Percentiles rank a stretch among this genome's conserved stretches.
These are phyloP conservation scores for Machimus atricapillus DNA, from an alignment of 2,888 invertebrate species.

Conservation along the genomic window DNA sequence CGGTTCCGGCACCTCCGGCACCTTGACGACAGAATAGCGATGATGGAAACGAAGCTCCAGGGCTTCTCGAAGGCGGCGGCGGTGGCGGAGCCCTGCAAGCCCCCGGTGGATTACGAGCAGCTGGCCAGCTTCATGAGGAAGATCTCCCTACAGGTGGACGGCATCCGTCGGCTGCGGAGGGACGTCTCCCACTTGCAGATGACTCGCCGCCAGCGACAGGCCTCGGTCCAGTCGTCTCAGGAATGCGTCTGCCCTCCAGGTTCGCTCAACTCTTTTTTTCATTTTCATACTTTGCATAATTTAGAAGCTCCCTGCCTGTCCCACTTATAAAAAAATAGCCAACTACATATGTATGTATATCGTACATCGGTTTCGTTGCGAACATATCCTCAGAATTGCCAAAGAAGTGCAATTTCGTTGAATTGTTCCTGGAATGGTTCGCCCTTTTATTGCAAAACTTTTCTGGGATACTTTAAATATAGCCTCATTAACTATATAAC, in stretches of 20 bases:
- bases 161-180: slow-evolving; percentile 60
- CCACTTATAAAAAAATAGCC: too few species aligned
- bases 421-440: too few species aligned
- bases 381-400: too few species aligned
- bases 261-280: slow-evolving; percentile 50
- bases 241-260: slow-evolving; percentile 79
- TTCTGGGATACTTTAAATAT: too few species aligned
- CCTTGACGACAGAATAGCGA: slow-evolving; percentile 60
- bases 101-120: slow-evolving; percentile 46
- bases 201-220: slow-evolving; percentile 59
- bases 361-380: too few species aligned
- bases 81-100: not conserved
- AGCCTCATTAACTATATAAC: too few species aligned
- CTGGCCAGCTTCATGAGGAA: slow-evolving; percentile 56
- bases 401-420: too few species aligned
- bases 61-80: not conserved
- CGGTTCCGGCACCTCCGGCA: slow-evolving; percentile 58
- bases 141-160: slow-evolving; percentile 56
- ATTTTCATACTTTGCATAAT: not conserved
- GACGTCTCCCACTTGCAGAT: slow-evolving; percentile 62
- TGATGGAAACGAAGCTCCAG: slow-evolving; percentile 56
- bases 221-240: slow-evolving; percentile 58
- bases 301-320: too few species aligned
- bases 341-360: too few species aligned
- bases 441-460: too few species aligned